Base-by-base conservation (phyloP, 2,113 vertebrate genomes). In the Phalacrocorax brasilianus region DNA sequence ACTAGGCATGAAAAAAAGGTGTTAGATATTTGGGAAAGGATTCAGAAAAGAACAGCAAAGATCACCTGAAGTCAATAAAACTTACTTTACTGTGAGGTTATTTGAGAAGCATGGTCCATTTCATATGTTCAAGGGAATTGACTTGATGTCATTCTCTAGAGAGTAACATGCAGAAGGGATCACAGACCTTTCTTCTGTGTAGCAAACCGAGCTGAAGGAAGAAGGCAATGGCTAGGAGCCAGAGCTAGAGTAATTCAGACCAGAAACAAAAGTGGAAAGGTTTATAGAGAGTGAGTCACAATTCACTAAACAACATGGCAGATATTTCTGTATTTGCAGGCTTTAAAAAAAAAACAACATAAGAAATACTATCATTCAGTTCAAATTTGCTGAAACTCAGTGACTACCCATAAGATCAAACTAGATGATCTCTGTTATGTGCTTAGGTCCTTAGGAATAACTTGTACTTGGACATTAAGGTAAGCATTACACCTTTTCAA, bases 381-480 rank as follows among this genome's bases (percentile, higher is more conserved):
- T 87, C 19, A 72, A 66, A 62, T 65, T 82, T 91, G n/a, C 44
- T 76, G 45, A 72, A 94, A 66, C 66, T 80, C 28, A 38, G 8
- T 74, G 23, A 21, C 44, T 66, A 53, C 12, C 68, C 5, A 12
- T 28, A 22, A 76, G 24, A 68, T 76, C 23, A 82, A 33, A 68
- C 14, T 38, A n/a, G 9, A 49, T 66, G 3, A 30, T 76, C 6
- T 56, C 58, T 88, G 22, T 76, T 33, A 32, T 33, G 9, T 55
- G 17, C 17, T 28, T 35, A 65, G 12, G 14, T 66, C 19, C 45
- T 82, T 62, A 75, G 14, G 28, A 89, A 50, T 42, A 73, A 26
- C 10, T 59, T 80, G 4, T 56, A 3, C 20, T 66, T 0, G 0
- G 14, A 22, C 62, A 45, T 42, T 63, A 3, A 5, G 30, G 32